These are phyloP conservation scores for Typhlichthys subterraneus DNA, from an alignment of 2,797 vertebrate species.

Conservation along the genomic window DNA sequence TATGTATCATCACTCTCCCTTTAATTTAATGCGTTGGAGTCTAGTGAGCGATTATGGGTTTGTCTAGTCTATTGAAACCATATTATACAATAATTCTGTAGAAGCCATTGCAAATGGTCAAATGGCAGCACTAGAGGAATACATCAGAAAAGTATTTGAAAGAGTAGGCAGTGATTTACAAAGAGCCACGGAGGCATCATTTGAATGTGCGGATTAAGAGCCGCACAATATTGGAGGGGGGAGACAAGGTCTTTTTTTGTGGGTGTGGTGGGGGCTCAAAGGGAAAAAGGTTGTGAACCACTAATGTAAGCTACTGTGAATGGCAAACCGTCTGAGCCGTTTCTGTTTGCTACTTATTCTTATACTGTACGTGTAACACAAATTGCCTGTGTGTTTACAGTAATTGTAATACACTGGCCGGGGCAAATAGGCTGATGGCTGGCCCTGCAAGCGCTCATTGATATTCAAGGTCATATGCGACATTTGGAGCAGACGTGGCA, in stretches of 20 bases:
- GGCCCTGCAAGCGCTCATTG: conserved; percentile 8
- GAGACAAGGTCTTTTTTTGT: too few relatives aligned
- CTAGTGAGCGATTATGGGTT: conserved; percentile 22
- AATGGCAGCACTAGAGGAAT: conserved; percentile 3
- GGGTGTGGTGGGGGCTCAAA: too few relatives aligned
- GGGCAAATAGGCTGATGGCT: conserved; percentile 32
- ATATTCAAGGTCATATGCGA: conserved; percentile 15
- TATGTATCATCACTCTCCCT: conserved; percentile 28
- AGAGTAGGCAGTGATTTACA: too few relatives aligned
- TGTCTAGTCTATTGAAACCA: conserved; percentile 39
- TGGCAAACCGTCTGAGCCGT: conserved; percentile 25
- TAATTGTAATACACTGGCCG: conserved; percentile 37
- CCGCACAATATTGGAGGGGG: too few relatives aligned
- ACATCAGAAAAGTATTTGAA: too few relatives aligned
- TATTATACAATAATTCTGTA: conserved; percentile 35
- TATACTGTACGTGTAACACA: conserved; percentile 1
- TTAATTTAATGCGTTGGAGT: conserved; percentile 38
- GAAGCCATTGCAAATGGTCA: conserved; percentile 16
- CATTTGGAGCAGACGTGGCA: conserved; percentile 7
- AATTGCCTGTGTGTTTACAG: conserved; percentile 39
- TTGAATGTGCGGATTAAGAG: too few relatives aligned
- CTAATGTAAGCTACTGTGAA: conserved; percentile 13
- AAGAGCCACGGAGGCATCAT: too few relatives aligned
- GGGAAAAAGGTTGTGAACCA: neutral
- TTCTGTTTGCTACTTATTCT: neutral